These are phyloP conservation scores for Tragopan temminckii DNA, from an alignment of 2,797 vertebrate species.

Conservation along the genomic window DNA sequence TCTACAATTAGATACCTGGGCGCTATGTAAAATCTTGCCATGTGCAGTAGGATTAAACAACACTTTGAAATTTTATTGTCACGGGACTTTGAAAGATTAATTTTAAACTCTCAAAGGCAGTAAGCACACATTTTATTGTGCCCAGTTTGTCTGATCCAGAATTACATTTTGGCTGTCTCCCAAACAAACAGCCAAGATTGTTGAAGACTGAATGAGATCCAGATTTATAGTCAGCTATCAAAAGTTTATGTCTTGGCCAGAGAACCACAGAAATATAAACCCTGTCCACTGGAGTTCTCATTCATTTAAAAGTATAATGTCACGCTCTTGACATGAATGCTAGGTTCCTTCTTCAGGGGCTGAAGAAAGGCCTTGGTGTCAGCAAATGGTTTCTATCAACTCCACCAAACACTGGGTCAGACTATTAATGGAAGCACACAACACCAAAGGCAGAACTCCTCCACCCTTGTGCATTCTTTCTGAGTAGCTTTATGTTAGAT, in stretches of 20 bases:
- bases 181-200: neutral
- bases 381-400: neutral
- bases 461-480: neutral
- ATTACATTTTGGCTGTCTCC: neutral
- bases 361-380: neutral
- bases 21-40: neutral
- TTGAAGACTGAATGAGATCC: neutral
- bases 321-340: neutral
- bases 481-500: neutral
- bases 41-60: neutral
- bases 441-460: neutral
- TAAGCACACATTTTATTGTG: neutral
- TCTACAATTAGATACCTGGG: slow-evolving; percentile 13
- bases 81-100: neutral
- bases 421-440: neutral
- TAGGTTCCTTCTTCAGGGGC: neutral
- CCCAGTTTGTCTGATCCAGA: neutral
- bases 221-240: neutral
- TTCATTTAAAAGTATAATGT: neutral
- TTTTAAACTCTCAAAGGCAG: neutral
- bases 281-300: neutral
- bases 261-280: neutral
- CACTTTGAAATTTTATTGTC: neutral
- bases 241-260: neutral
- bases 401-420: neutral